These are phyloP conservation scores for Pitangus sulphuratus DNA, from an alignment of 2,797 vertebrate species.

Conservation along the genomic window DNA sequence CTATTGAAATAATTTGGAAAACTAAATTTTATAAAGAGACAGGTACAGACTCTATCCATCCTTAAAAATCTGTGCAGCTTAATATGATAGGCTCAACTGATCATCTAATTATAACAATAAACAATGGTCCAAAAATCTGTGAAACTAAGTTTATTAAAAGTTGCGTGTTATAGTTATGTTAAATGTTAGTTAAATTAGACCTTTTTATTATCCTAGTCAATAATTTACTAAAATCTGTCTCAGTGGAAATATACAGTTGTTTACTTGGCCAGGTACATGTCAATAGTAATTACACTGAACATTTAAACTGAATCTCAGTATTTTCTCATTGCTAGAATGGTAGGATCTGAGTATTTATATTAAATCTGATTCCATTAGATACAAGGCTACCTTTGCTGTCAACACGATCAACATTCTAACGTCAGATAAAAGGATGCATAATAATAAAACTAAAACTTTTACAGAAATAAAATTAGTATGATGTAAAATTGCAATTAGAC, in stretches of 20 bases:
- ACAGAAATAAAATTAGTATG: background rate
- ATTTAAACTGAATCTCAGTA: background rate
- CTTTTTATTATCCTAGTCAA: accelerated
- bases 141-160: background rate
- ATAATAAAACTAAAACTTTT: background rate
- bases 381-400: background rate
- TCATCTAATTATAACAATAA: background rate
- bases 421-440: background rate
- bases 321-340: background rate
- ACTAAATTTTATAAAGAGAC: conserved; percentile 41
- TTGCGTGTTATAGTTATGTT: background rate
- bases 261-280: background rate
- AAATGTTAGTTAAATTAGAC: background rate
- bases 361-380: background rate
- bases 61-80: background rate
- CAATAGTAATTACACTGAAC: conserved; percentile 12
- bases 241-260: background rate
- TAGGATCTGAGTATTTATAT: conserved; percentile 10
- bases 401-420: background rate
- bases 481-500: background rate
- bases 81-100: background rate
- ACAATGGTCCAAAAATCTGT: background rate
- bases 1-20: conserved; percentile 1
- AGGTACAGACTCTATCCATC: background rate
- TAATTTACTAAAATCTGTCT: background rate